Evolutionary conservation across 2,888 invertebrate genomes (phyloP), one percentile per base, ranked within the genome.

Genomic region (Poecilus cupreus): DNA sequence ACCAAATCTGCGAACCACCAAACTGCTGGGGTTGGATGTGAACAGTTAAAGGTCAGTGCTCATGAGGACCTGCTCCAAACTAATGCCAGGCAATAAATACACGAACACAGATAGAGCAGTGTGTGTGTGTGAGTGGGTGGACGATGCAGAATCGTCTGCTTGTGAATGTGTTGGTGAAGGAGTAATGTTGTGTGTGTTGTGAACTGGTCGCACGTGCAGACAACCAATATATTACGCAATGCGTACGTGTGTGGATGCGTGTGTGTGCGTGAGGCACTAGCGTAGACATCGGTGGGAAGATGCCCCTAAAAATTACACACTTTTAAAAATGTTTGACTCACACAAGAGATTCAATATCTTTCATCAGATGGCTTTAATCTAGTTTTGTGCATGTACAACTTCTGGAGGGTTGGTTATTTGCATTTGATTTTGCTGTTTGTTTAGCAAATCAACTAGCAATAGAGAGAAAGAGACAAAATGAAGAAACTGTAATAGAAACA

Each of bases 201-300:
- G 43, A 43, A 43, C 43, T 43, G 43, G n/a, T 43, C 43, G 43
- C 43, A 43, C 43, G 43, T 43, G 43, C 43, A 43, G 43, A 43
- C 43, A 13, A 13, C 43, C 13, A 43, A 43, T 43, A 43, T 43
- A 43, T 43, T 43, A 43, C 43, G 43, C 43, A 43, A 43, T 43
- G 43, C 8, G 8, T 8, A 8, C 32, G 32, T 32, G 32, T 32
- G 32, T 5, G 32, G 5, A 8, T 2, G 43, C 10, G 43, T 8
- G 43, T n/a, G 10, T 83, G 83, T 83, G 83, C 83, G 83, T 83
- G 83, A 83, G 83, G 83, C 83, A 82, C 74, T 81, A 78, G 75
- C 78, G 80, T 80, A 83, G 75, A 80, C 82, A 3, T 10, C 1
- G n/a, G 1, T 43, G 2, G 43, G 43, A 13, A 43, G n/a, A n/a